phyloP scores from a whole-genome alignment of 2,113 vertebrate species.

The Onychorhynchus coronatus region DNA sequence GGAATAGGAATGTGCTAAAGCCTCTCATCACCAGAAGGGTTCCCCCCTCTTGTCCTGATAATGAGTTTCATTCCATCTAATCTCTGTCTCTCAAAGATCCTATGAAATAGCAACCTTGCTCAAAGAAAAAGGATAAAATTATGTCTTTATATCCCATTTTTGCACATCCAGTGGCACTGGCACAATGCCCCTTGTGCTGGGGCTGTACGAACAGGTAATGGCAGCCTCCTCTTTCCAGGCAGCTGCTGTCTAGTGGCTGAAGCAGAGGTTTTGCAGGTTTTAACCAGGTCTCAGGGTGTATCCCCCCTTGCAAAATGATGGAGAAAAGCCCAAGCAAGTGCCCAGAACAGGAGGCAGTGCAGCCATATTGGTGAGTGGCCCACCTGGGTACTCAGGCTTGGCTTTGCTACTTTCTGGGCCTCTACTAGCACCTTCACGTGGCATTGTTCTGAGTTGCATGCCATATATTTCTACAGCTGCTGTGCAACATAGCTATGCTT shows the following conservation, averaged over 20 bases:
- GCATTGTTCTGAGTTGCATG: rapidly evolving
- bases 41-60: neutral
- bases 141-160: neutral
- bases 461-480: rapidly evolving
- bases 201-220: neutral
- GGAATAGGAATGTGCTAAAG: neutral
- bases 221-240: neutral
- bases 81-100: neutral
- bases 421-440: rapidly evolving
- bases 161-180: neutral
- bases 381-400: neutral
- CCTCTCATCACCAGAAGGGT: neutral
- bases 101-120: neutral
- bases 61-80: neutral
- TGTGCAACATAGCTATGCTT: neutral
- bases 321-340: neutral
- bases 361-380: neutral
- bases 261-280: neutral
- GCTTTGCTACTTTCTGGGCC: neutral
- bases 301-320: rapidly evolving
- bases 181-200: rapidly evolving
- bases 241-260: neutral
- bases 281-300: neutral
- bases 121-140: neutral
- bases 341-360: neutral